Conservation (phyloP, 2,797 vertebrate species). For the Scomberomorus guttatus region DNA sequence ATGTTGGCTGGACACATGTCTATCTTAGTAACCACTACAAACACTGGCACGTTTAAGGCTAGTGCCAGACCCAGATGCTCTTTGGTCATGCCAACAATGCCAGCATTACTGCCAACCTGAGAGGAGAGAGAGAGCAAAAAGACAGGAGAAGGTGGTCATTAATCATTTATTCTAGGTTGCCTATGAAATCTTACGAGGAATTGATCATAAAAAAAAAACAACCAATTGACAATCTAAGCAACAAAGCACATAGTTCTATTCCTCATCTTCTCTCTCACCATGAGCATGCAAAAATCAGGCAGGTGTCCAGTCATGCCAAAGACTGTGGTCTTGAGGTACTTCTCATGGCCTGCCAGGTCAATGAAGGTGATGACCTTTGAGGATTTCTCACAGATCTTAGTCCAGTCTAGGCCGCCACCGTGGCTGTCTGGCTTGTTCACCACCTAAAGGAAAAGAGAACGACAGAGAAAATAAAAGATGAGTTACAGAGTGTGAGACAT, state of each 20-base stretch:
- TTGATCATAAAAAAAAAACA: not conserved
- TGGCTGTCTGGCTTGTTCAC: slow-evolving; percentile 98
- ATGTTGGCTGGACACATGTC: slow-evolving; percentile 99
- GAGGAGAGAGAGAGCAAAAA: not conserved
- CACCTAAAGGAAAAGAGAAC: slow-evolving; percentile 73
- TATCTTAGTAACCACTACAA: slow-evolving; percentile 98
- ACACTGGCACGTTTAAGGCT: slow-evolving; percentile 96
- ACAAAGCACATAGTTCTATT: too few relatives aligned
- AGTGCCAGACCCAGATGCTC: slow-evolving; percentile 96
- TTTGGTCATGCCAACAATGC: slow-evolving; percentile 99
- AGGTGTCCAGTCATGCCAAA: slow-evolving; percentile 98
- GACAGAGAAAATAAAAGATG: not conserved
- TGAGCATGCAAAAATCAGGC: slow-evolving; percentile 99
- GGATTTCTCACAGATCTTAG: slow-evolving; percentile 98
- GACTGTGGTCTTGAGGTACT: slow-evolving; percentile 98
- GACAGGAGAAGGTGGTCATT: not conserved
- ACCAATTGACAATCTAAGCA: not conserved
- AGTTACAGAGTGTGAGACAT: not conserved
- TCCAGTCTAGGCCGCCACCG: slow-evolving; percentile 96
- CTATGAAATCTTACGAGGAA: too few relatives aligned
- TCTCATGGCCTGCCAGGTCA: slow-evolving; percentile 96
- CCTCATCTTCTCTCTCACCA: slow-evolving; percentile 85
- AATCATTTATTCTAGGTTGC: too few relatives aligned
- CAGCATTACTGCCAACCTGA: slow-evolving; percentile 97
- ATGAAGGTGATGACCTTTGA: slow-evolving; percentile 99